phyloP scores from a whole-genome alignment of 1,140 invertebrate genomes.

The Tetragonula clypearis region DNA sequence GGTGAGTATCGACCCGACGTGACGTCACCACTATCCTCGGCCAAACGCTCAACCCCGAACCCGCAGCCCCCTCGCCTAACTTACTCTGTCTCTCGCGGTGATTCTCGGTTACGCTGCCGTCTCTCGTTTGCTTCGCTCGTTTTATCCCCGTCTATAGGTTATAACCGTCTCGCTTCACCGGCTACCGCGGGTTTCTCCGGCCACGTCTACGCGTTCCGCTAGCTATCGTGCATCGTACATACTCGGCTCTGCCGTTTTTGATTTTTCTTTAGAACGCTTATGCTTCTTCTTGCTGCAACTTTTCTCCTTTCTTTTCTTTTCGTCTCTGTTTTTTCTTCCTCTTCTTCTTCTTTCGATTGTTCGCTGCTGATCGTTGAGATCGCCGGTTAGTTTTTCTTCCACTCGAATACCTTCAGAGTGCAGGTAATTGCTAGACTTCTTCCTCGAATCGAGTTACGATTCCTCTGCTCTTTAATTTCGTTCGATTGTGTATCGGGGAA shows the following conservation, averaged over 20 bases:
- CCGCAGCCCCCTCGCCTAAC: neutral
- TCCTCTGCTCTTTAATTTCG: neutral
- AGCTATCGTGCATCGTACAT: neutral
- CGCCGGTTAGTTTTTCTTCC: neutral
- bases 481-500: neutral
- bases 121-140: slow-evolving; percentile 1
- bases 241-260: neutral
- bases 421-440: too few species aligned
- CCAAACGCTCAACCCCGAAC: neutral
- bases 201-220: neutral
- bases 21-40: slow-evolving; percentile 69
- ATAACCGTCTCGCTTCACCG: neutral
- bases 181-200: neutral
- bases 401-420: neutral
- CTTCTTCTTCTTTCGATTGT: neutral
- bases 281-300: neutral
- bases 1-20: slow-evolving; percentile 78
- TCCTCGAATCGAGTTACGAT: neutral
- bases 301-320: too few species aligned
- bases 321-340: too few species aligned
- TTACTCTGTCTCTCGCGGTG: slow-evolving; percentile 24
- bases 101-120: slow-evolving; percentile 30
- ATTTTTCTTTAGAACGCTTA: neutral
- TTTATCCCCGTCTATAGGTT: neutral
- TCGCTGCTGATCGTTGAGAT: neutral